A percentile compares a stretch with the other conserved stretches of the same genome.
Conservation (phyloP, 2,888 invertebrate genomes). For the Aporophyla lueneburgensis region DNA sequence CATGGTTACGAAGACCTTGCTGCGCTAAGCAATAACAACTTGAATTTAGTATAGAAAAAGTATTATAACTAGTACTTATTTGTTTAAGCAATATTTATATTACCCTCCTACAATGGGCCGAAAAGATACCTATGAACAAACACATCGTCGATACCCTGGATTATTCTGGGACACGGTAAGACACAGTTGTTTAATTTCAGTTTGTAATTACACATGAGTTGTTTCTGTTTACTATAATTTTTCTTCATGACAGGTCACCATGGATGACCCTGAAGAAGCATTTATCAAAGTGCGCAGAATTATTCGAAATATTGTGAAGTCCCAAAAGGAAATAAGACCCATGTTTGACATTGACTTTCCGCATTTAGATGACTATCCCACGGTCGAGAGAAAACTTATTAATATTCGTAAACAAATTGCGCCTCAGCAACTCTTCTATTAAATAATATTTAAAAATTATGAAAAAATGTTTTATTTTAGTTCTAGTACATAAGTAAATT, state of each 20-base stretch:
- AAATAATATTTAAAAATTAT: constrained; percentile 67
- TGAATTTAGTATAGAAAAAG: background rate
- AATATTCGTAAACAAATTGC: constrained; percentile 82
- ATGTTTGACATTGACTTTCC: constrained; percentile 85
- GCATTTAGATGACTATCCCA: constrained; percentile 74
- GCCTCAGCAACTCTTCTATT: constrained; percentile 80
- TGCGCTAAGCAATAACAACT: background rate
- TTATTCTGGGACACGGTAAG: constrained; percentile 86
- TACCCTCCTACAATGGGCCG: constrained; percentile 73
- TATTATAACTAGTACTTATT: background rate
- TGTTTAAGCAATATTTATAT: constrained; percentile 19
- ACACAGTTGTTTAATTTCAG: background rate
- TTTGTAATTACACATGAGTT: background rate
- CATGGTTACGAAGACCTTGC: too few species aligned
- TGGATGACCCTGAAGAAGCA: constrained; percentile 81
- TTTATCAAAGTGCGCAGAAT: constrained; percentile 80
- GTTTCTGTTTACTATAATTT: background rate
- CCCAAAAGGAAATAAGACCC: constrained; percentile 78
- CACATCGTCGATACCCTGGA: constrained; percentile 82
- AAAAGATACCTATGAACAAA: constrained; percentile 81
- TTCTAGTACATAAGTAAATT: constrained; percentile 81
- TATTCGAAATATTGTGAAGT: constrained; percentile 78
- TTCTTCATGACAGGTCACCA: constrained; percentile 75
- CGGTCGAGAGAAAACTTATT: constrained; percentile 74
- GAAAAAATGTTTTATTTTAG: constrained; percentile 81